phyloP scores from a whole-genome alignment of 2,797 vertebrate genomes.

The Darevskia mixta region DNA sequence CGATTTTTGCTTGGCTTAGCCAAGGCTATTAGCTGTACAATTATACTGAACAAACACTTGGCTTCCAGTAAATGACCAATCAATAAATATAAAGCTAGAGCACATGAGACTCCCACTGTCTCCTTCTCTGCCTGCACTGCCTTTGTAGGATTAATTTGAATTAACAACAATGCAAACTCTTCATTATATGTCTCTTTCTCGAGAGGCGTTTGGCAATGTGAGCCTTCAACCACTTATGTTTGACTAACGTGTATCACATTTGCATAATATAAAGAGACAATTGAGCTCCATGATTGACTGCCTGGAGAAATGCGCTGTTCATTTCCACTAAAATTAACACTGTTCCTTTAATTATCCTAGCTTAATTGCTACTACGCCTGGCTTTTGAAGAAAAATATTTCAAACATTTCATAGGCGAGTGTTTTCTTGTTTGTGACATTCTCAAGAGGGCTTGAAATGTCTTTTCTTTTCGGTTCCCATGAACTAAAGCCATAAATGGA shows the following conservation, averaged over 20 bases:
- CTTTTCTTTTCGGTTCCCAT: conserved; percentile 16
- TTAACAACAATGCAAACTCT: conserved; percentile 73
- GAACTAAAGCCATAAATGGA: conserved; percentile 27
- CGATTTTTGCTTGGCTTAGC: neutral
- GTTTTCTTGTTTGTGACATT: conserved; percentile 10
- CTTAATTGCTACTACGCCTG: conserved; percentile 63
- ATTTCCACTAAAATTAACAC: conserved; percentile 68
- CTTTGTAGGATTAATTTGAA: conserved; percentile 68
- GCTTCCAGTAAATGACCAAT: conserved; percentile 23
- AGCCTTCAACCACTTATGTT: conserved; percentile 75
- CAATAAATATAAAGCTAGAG: conserved; percentile 29
- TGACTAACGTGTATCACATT: conserved; percentile 75
- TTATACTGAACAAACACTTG: neutral
- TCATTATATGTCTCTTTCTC: conserved; percentile 73
- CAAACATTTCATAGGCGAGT: conserved; percentile 48
- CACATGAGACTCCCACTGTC: conserved; percentile 37
- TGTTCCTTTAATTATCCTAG: conserved; percentile 60
- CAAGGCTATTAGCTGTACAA: neutral
- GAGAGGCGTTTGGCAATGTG: conserved; percentile 71
- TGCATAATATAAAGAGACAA: conserved; percentile 77
- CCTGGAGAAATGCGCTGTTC: conserved; percentile 68
- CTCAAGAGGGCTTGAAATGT: conserved; percentile 2
- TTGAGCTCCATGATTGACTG: conserved; percentile 76
- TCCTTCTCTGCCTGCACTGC: conserved; percentile 59
- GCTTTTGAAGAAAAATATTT: conserved; percentile 43